Percentiles rank a stretch among this genome's conserved stretches.
These are phyloP conservation scores for Palythoa grandiflora DNA, from an alignment of 92 coral and sea anemone genomes.

Conservation along the genomic window DNA sequence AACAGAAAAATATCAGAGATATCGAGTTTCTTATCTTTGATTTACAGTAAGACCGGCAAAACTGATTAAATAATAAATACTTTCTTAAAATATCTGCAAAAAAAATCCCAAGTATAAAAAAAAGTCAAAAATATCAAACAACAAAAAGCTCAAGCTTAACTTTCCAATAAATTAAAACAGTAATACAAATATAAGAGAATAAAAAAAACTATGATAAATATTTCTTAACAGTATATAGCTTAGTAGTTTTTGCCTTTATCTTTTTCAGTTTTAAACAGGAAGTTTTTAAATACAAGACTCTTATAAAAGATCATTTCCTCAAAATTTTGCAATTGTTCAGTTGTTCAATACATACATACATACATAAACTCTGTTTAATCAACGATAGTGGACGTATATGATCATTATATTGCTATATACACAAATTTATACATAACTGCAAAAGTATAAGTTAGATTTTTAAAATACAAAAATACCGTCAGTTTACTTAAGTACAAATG, in stretches of 20 bases:
- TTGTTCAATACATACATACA: too few relatives aligned
- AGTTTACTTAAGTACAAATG: background rate
- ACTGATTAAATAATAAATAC: background rate
- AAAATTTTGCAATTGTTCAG: too few relatives aligned
- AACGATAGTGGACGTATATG: background rate
- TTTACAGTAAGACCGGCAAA: background rate
- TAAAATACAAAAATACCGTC: slow-evolving; percentile 35
- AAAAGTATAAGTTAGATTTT: slow-evolving; percentile 7
- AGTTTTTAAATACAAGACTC: background rate
- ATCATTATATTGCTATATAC: background rate
- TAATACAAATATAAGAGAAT: background rate
- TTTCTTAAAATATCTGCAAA: background rate
- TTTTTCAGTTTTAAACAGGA: background rate
- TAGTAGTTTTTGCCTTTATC: background rate
- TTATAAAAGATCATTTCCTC: too few relatives aligned
- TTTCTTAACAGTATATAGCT: background rate
- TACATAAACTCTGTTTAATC: background rate
- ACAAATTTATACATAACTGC: slow-evolving; percentile 20
- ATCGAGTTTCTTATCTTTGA: too few relatives aligned
- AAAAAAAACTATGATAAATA: background rate
- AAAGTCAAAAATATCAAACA: background rate
- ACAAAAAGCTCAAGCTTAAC: background rate
- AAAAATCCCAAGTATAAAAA: background rate
- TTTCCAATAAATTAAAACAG: background rate
- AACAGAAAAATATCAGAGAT: too few relatives aligned